phyloP scores from a whole-genome alignment of 2,888 invertebrate species.

The Merodon equestris region DNA sequence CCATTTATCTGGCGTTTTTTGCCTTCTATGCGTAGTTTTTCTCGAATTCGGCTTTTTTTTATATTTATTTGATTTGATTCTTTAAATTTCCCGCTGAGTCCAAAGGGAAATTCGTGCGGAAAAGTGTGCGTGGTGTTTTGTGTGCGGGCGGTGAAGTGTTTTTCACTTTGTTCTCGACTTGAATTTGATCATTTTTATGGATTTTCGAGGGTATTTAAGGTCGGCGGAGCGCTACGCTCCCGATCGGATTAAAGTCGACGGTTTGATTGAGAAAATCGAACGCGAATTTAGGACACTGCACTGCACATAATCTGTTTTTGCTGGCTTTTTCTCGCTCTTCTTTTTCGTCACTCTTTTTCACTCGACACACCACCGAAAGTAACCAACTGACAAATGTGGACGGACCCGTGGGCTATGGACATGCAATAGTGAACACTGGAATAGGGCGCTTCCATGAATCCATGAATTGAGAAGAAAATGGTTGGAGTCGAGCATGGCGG shows the following conservation, averaged over 20 bases:
- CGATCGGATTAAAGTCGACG: background rate
- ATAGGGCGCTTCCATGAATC: constrained; percentile 50
- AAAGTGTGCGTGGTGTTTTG: constrained; percentile 21
- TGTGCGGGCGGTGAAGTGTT: constrained; percentile 46
- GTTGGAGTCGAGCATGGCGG: background rate
- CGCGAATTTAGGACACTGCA: constrained; percentile 46
- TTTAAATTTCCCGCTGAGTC: constrained; percentile 41
- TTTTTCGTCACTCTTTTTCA: constrained; percentile 2
- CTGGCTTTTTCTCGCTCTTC: constrained; percentile 6
- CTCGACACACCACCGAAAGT: constrained; percentile 34
- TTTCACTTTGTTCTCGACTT: constrained; percentile 47
- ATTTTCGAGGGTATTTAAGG: background rate
- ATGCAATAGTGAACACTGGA: constrained; percentile 52
- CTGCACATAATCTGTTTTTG: constrained; percentile 34
- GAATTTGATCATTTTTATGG: constrained; percentile 54
- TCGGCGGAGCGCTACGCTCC: background rate
- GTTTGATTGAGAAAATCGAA: constrained; percentile 13
- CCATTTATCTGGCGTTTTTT: constrained; percentile 54
- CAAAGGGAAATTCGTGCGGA: constrained; percentile 31
- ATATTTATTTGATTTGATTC: constrained; percentile 27
- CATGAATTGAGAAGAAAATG: constrained; percentile 24
- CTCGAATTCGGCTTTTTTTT: too few species aligned
- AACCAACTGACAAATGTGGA: constrained; percentile 53
- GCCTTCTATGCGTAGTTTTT: constrained; percentile 28
- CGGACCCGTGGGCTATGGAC: constrained; percentile 43